A percentile compares a stretch with the other conserved stretches of the same genome.
phyloP scores from a whole-genome alignment of 2,888 invertebrate genomes.

The Trachelus iudaicus region DNA sequence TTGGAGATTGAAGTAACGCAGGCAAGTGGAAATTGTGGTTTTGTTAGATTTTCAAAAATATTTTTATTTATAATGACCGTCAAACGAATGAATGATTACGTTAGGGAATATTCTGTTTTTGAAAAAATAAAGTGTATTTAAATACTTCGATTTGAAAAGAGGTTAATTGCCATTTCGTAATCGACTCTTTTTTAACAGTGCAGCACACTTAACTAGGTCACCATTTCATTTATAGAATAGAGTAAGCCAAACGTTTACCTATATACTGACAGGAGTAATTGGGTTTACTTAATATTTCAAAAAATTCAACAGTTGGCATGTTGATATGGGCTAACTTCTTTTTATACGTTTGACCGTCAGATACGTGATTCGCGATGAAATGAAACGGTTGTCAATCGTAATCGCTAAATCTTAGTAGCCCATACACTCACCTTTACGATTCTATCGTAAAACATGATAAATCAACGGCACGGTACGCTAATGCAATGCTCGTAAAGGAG shows the following conservation, averaged over 20 bases:
- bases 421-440: not conserved
- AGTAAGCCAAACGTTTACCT: not conserved
- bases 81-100: not conserved
- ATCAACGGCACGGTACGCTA: not conserved
- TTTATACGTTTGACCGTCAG: not conserved
- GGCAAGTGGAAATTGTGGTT: not conserved
- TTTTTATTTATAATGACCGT: not conserved
- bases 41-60: not conserved
- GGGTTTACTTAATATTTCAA: not conserved
- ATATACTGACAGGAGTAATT: not conserved
- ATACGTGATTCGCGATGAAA: not conserved
- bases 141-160: not conserved
- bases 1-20: not conserved
- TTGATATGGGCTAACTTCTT: not conserved
- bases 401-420: not conserved
- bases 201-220: not conserved
- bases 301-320: not conserved
- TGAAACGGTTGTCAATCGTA: not conserved
- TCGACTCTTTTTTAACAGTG: not conserved
- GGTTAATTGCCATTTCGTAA: not conserved
- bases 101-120: not conserved
- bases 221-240: slow-evolving; percentile 5
- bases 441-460: not conserved
- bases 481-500: not conserved
- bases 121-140: not conserved